Base-by-base conservation (phyloP, 1,140 invertebrate genomes). In the Hypothenemus hampei region DNA sequence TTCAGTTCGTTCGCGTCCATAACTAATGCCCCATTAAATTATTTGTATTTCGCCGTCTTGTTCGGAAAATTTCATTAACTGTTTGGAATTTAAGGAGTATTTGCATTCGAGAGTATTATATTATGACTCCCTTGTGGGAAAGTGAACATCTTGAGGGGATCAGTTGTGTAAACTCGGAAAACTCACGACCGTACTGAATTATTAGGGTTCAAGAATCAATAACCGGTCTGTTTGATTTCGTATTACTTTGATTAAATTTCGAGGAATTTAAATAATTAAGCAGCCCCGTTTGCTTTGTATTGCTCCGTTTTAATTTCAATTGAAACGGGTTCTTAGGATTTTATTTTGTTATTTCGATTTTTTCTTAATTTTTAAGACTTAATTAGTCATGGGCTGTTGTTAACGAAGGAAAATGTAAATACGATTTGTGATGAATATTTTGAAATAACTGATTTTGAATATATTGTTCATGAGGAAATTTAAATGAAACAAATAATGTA, bases 11-110 rank as follows among this genome's bases (percentile, higher is more conserved):
- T 29, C 44, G 15, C 41, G 45, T 47, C 45, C 46, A 49, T 49
- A 41, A 31, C 45, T 57, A 57, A 57, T 50, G 45, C 45, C 46
- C 54, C 54, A 57, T 57, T 57, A 57, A 57, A 57, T 57, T 57
- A 57, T 57, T 57, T 57, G 54, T 48, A 45, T 57, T 31, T 50
- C 47, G 45, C 29, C 44, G 48, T 56, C 44, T 56, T 56, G 44
- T 48, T 11, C 33, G 47, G 47, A 19, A 53, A 55, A 55, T 55
- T 55, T 55, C 52, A 55, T 55, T 55, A 47, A 55, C 52, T 55
- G 52, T 55, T 24, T 29, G 52, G 52, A 55, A 55, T 55, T 55
- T 55, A 41, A 46, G 39, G 43, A 55, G 43, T 55, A 47, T 55
- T 55, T 55, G 52, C 43, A 47, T 54, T 54, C 44, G 51, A 36